phyloP scores from a whole-genome alignment of 1,140 invertebrate genomes.

The Psix sp. region DNA sequence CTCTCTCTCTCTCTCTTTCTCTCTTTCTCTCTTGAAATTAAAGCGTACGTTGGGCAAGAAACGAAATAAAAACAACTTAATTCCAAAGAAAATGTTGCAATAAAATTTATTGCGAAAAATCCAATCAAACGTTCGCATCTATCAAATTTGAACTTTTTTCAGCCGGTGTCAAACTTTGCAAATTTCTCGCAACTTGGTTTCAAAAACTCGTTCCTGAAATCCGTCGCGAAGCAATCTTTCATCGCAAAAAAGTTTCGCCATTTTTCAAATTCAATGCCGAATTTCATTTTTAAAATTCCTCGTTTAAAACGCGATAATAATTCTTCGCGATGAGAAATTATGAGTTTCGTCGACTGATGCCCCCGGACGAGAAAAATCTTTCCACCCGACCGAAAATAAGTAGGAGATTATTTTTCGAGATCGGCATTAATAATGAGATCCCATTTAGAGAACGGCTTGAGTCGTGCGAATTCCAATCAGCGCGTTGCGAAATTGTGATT shows the following conservation, averaged over 20 bases:
- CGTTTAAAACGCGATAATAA: constrained; percentile 7
- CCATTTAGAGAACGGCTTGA: constrained; percentile 7
- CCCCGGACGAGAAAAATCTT: too few relatives aligned
- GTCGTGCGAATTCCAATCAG: constrained; percentile 5
- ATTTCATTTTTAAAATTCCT: constrained; percentile 26
- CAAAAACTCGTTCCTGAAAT: constrained; percentile 21
- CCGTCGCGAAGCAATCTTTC: constrained; percentile 9
- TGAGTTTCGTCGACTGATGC: background rate
- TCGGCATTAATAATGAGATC: constrained; percentile 10
- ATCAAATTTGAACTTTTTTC: constrained; percentile 1
- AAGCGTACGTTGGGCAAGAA: too few relatives aligned
- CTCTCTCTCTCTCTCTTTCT: too few relatives aligned
- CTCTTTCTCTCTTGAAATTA: too few relatives aligned
- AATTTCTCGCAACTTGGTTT: constrained; percentile 9
- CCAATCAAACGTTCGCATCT: too few relatives aligned
- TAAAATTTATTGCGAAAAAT: too few relatives aligned
- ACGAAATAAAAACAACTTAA: too few relatives aligned
- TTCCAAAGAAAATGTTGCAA: too few relatives aligned
- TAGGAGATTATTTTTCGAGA: constrained; percentile 3
- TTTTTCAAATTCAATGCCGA: constrained; percentile 35
- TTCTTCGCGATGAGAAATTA: constrained; percentile 13
- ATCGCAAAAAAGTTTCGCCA: constrained; percentile 18
- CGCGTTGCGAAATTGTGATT: constrained; percentile 24
- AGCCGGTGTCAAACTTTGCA: constrained; percentile 5
- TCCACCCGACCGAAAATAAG: background rate